A percentile compares a stretch with the other conserved stretches of the same genome.
These are phyloP conservation scores for Ethmia dodecea DNA, from an alignment of 2,888 invertebrate genomes.

Conservation along the genomic window DNA sequence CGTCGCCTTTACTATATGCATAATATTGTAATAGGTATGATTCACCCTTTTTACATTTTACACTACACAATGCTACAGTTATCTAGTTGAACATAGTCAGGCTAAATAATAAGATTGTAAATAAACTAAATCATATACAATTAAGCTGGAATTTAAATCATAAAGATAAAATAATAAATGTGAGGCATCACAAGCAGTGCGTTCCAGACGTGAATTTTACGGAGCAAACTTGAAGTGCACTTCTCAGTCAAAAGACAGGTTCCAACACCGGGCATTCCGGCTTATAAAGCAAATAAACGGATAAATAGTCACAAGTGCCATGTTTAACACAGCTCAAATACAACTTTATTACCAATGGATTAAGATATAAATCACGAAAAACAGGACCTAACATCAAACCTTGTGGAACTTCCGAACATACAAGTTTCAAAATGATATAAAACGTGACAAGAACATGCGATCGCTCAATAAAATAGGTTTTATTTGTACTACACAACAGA, in stretches of 20 bases:
- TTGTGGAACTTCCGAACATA: constrained; percentile 47
- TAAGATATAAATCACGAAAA: constrained; percentile 42
- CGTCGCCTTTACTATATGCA: no score
- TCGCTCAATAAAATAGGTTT: constrained; percentile 71
- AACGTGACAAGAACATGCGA: constrained; percentile 62
- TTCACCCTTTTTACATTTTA: no score
- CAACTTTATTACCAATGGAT: constrained; percentile 39
- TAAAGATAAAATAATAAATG: constrained; percentile 29
- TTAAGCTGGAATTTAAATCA: neutral
- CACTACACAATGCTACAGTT: no score
- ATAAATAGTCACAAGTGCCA: constrained; percentile 32
- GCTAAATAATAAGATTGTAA: no score
- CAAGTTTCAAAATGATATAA: constrained; percentile 51
- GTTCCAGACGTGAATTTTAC: constrained; percentile 56
- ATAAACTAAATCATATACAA: no score
- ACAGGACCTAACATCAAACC: constrained; percentile 33
- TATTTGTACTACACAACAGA: constrained; percentile 61
- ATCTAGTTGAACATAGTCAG: no score
- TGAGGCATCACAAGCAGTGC: constrained; percentile 31
- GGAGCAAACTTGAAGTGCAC: constrained; percentile 53
- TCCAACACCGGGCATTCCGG: constrained; percentile 64
- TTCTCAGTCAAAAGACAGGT: constrained; percentile 61
- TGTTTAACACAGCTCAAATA: constrained; percentile 27
- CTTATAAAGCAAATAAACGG: constrained; percentile 29
- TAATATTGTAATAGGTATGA: no score